Evolutionary conservation across 2,797 vertebrate species (phyloP).

Genomic region (Gallirallus australis): DNA sequence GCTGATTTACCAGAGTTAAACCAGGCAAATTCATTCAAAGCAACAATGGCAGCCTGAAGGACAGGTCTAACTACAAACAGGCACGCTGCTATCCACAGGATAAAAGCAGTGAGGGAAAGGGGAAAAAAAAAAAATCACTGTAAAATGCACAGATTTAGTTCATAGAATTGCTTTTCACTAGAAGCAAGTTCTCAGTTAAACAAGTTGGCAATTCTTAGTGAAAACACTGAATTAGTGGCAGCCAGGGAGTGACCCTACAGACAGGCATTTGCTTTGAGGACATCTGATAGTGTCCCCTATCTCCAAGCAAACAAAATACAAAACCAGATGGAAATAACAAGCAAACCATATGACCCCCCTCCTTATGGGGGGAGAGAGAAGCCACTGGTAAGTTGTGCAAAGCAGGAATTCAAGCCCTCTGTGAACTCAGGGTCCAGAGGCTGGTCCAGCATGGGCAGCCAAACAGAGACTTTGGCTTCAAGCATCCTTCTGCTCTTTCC

Average conservation of each 20-base stretch:
- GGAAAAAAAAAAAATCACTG: neutral
- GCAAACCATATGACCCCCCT: neutral
- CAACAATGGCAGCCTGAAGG: neutral
- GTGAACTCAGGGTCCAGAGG: neutral
- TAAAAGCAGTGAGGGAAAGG: neutral
- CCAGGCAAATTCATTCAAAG: neutral
- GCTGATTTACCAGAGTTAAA: neutral
- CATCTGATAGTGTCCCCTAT: neutral
- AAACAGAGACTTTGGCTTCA: neutral
- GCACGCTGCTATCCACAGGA: neutral
- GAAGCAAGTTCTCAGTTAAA: neutral
- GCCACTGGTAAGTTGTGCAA: neutral
- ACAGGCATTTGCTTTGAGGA: neutral
- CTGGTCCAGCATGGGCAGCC: neutral
- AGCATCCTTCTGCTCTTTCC: neutral
- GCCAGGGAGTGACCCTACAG: neutral
- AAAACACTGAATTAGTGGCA: neutral
- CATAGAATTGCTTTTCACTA: neutral
- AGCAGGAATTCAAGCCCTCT: neutral
- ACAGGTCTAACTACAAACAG: neutral
- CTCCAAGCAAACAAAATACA: neutral
- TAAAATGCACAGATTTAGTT: accelerated
- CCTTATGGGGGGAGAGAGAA: neutral
- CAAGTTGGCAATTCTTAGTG: neutral
- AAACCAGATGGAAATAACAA: constrained; percentile 3